These are phyloP conservation scores for Equus quagga DNA, from an alignment of 2,113 vertebrate species.

Conservation along the genomic window DNA sequence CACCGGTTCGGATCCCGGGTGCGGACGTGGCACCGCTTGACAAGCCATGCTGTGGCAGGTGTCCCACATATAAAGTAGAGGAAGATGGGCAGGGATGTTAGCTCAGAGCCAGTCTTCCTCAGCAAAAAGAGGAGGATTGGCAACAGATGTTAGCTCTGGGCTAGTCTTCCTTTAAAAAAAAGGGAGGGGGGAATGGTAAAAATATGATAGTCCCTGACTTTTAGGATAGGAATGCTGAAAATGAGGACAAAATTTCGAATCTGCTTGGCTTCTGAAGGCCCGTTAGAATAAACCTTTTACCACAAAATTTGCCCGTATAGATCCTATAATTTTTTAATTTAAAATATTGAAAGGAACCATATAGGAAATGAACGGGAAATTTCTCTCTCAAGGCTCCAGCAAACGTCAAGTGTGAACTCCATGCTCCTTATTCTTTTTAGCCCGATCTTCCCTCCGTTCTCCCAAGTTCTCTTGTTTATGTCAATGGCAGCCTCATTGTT, in stretches of 20 bases:
- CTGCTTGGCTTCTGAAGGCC: not conserved
- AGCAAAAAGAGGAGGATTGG: too few species aligned
- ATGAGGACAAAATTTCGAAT: not conserved
- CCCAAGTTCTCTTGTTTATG: not conserved
- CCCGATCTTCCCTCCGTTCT: not conserved
- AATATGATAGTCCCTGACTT: not conserved
- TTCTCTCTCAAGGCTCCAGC: not conserved
- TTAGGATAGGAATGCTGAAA: not conserved
- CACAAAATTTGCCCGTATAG: not conserved
- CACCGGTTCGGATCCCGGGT: too few species aligned
- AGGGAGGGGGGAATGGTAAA: too few species aligned
- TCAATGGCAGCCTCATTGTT: not conserved
- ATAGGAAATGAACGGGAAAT: not conserved
- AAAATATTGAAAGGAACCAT: constrained; percentile 15
- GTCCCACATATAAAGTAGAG: too few species aligned
- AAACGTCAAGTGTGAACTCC: not conserved
- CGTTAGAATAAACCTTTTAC: not conserved
- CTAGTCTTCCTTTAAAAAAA: too few species aligned
- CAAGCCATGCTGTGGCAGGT: too few species aligned
- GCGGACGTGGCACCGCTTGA: too few species aligned
- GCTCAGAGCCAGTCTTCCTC: too few species aligned
- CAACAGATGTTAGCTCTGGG: too few species aligned
- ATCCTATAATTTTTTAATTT: not conserved
- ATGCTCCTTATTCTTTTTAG: not conserved
- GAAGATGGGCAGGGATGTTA: too few species aligned